Base-by-base conservation (phyloP, 2,888 invertebrate genomes). In the Nowickia ferox region DNA sequence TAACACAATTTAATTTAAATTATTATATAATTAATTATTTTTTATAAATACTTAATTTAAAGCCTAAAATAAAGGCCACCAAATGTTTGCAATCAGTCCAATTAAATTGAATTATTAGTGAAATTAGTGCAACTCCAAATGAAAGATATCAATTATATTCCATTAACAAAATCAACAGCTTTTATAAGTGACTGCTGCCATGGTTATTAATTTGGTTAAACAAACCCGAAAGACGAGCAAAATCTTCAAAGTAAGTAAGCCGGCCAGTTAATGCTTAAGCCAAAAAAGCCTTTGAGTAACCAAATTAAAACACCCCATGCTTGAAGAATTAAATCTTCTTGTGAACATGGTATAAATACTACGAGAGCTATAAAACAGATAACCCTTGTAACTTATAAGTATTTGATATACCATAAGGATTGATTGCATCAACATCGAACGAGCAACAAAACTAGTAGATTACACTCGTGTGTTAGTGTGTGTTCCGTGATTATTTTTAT, bases 91-190 rank as follows among this genome's bases (percentile, higher is more conserved):
- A 81, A 83, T 82, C 53, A 76, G 77, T 57, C 86, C 84, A 91
- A 91, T 91, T 90, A 90, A 88, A 88, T 87, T 88, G 88, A 91
- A 89, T 90, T 90, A 91, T 90, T 89, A 88, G 88, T 80, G 89
- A 89, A 90, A 91, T 90, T 91, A 90, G 88, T 74, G 87, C 88
- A 88, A 88, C 88, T 89, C 87, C 63, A 53, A 19, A 69, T 48
- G 17, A 57, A 72, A 42, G 17, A 66, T 59, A 61, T 48, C 38
- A 65, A 69, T 75, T 59, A 81, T 53, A 30, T 22, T 61, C 44
- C 68, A 53, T 53, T 22, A 55, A 53, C 38, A 30, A 30, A 78
- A 71, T 57, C 65, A 77, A 42, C 61, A 65, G 53, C 69, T 51
- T 48, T 57, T 55, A 17, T 10, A 61, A n/a, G 40, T 17, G 51